Evolutionary conservation across 2,888 invertebrate species (phyloP).

Genomic region (Ellobium chinense): DNA sequence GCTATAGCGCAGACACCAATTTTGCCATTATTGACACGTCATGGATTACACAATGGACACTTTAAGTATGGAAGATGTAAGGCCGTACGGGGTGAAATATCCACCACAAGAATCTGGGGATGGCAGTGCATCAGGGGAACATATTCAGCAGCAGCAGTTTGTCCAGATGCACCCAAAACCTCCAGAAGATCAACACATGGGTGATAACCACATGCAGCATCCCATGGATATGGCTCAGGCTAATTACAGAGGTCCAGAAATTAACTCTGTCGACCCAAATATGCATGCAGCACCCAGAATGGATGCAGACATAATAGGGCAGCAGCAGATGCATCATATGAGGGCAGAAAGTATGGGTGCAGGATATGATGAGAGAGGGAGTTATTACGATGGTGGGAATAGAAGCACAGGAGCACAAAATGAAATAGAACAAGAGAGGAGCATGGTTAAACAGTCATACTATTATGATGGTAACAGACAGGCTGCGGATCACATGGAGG

Average conservation of each 20-base stretch:
- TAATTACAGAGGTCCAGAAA: neutral
- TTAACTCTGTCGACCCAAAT: neutral
- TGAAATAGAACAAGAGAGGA: neutral
- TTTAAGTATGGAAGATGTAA: constrained; percentile 10
- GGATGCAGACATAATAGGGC: neutral
- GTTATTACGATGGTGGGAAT: neutral
- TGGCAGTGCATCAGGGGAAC: neutral
- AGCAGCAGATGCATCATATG: neutral
- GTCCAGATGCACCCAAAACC: neutral
- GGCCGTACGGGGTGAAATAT: neutral
- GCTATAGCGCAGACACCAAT: no score
- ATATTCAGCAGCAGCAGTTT: neutral
- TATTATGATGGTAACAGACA: neutral
- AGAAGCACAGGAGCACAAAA: neutral
- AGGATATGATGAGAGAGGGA: neutral
- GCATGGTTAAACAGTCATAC: neutral
- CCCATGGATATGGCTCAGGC: neutral
- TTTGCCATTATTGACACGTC: no score
- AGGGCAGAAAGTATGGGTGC: neutral
- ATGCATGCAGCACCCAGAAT: neutral
- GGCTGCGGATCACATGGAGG: neutral
- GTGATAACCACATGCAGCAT: no score
- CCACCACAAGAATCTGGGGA: neutral
- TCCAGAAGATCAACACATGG: neutral
- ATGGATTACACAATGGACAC: constrained; percentile 34